Base-by-base conservation (phyloP, 2,888 invertebrate genomes). In the Ennomos erosarius region DNA sequence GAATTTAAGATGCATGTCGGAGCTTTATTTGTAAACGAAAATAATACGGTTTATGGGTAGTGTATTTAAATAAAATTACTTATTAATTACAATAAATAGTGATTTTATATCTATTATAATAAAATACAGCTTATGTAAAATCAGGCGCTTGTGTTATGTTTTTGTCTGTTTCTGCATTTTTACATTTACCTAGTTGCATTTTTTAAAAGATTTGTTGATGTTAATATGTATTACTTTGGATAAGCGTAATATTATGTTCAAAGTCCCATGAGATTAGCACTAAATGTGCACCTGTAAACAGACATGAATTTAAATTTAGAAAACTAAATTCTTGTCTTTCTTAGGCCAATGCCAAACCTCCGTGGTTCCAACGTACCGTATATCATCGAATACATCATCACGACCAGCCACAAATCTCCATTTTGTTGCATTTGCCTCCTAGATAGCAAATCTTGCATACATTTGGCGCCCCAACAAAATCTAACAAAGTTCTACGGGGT, bases 361-460 rank as follows among this genome's bases (percentile, higher is more conserved):
- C 47, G 44, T 43, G 10, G 57, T 42, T 55, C 12, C 12, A 46
- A 44, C 48, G 33, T 40, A 40, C 13, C 10, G 35, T 45, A 43
- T 65, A 65, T 67, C 64, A 59, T 48, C 9, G 10, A 13, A 49
- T 53, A 57, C 53, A 66, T 66, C 62, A 64, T 61, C 64, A 68
- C 68, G 65, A 68, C 54, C 16, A 37, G 37, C 33, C 11, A 50
- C 52, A 57, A 65, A 68, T 64, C 63, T 67, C 57, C 76, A 74
- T 71, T 59, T 78, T 70, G 71, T 67, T 71, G 66, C 64, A 49
- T 12, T 55, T 50, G 49, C 47, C 38, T 47, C 11, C 47, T 38
- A 72, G 82, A 82, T 82, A 78, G 71, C 12, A 43, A 64, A 84
- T 85, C 85, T 77, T 81, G 82, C 81, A 85, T 82, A 82, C 75